Evolutionary conservation across 2,888 invertebrate species (phyloP).

Genomic region (Aphrophora alni): DNA sequence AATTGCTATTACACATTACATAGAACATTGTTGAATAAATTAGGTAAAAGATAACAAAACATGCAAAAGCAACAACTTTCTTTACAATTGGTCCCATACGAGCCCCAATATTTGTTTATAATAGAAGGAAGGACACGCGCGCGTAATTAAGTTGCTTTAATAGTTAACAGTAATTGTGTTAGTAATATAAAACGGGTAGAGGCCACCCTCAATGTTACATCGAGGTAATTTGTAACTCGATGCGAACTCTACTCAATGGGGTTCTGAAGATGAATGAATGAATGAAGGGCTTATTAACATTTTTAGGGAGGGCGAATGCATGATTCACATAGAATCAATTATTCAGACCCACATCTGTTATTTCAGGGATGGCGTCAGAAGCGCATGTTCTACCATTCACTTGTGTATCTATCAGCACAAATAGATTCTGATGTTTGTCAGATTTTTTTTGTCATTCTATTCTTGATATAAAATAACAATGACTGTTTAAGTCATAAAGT

Average conservation of each 20-base stretch:
- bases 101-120: neutral
- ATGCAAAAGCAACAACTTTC: neutral
- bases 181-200: neutral
- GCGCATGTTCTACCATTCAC: neutral
- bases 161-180: neutral
- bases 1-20: too few species aligned
- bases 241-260: neutral
- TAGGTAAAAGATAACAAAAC: too few species aligned
- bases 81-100: neutral
- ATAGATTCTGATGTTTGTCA: too few species aligned
- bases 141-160: neutral
- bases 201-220: conserved; percentile 3
- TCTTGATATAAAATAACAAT: too few species aligned
- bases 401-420: neutral
- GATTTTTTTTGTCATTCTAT: too few species aligned
- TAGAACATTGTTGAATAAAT: too few species aligned
- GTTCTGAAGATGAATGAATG: conserved; percentile 21
- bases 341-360: conserved; percentile 49
- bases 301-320: conserved; percentile 35
- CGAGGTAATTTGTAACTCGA: conserved; percentile 23
- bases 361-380: neutral
- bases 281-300: conserved; percentile 39
- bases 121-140: neutral
- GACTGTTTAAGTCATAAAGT: too few species aligned
- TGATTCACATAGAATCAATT: conserved; percentile 49